Base-by-base conservation (phyloP, 2,113 vertebrate species). In the Arothron firmamentum region DNA sequence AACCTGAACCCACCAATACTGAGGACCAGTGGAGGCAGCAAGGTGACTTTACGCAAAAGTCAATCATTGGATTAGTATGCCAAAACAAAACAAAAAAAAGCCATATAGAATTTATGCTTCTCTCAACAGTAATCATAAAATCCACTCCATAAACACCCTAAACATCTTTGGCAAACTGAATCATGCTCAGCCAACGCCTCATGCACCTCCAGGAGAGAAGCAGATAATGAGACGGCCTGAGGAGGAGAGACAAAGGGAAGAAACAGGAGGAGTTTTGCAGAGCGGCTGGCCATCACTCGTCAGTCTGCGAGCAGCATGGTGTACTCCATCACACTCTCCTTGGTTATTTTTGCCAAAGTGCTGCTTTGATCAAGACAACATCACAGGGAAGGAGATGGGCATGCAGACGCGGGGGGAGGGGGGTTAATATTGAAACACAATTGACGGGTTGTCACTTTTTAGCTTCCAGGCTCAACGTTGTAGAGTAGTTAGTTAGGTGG, bases 371-470 rank as follows among this genome's bases (percentile, higher is more conserved):
- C 88, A 89, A 38, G 48, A 50, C 66, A 31, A 78, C 87, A 87
- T 90, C 87, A 86, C 76, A 88, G 77, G 69, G 59, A 57, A 52
- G 78, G 65, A 84, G 86, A 86, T 59, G 62, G 74, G 80, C 63
- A 66, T 41, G 34, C 70, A 80, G 81, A 74, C 78, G 56, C 56
- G 21, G 70, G 21, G 70, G 74, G 43, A 45, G 43, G 75, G 69
- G 73, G 73, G 85, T 79, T 85, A 84, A 83, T 84, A 82, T 82
- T 72, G 81, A 74, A 85, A 82, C 81, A 82, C 82, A 88, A 88
- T 79, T 90, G 88, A 89, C 74, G 66, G 82, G 86, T 88, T 89
- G 86, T 89, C 87, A 90, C 85, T 86, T 87, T 45, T 84, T 84
- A 85, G 82, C 82, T 85, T 52, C 25, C 13, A 83, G 76, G 77